Percentiles rank a stretch among this genome's conserved stretches.
These are phyloP conservation scores for Aphodius granarius DNA, from an alignment of 2,888 invertebrate genomes.

Conservation along the genomic window DNA sequence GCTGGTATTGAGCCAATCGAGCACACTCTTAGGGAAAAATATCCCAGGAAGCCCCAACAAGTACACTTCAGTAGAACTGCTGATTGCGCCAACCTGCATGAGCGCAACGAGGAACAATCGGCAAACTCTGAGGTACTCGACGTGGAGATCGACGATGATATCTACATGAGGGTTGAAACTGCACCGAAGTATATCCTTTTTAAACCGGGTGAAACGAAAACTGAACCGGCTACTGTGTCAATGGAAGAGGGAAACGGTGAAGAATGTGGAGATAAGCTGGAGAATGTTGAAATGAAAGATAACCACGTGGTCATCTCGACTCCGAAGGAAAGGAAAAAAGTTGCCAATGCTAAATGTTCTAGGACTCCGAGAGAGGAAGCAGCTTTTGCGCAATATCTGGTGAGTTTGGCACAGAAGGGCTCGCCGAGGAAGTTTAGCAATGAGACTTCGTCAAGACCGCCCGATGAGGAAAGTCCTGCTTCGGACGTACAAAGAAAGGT, in stretches of 20 bases:
- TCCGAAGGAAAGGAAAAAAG: neutral
- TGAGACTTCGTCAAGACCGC: neutral
- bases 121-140: neutral
- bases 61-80: neutral
- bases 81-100: too few species aligned
- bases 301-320: neutral
- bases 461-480: neutral
- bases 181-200: neutral
- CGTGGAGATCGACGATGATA: neutral
- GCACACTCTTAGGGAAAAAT: neutral
- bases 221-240: neutral
- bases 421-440: neutral
- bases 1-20: neutral
- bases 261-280: neutral
- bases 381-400: neutral
- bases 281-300: neutral
- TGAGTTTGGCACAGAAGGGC: neutral
- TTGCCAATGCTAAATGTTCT: neutral
- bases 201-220: neutral
- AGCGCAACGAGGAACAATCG: too few species aligned
- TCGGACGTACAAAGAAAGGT: neutral
- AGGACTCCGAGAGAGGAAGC: neutral
- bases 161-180: neutral
- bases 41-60: neutral
- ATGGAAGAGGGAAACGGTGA: too few species aligned